Evolutionary conservation across 2,888 invertebrate genomes (phyloP), one percentile per base, ranked within the genome.

Genomic region (Geophilus truncorum): DNA sequence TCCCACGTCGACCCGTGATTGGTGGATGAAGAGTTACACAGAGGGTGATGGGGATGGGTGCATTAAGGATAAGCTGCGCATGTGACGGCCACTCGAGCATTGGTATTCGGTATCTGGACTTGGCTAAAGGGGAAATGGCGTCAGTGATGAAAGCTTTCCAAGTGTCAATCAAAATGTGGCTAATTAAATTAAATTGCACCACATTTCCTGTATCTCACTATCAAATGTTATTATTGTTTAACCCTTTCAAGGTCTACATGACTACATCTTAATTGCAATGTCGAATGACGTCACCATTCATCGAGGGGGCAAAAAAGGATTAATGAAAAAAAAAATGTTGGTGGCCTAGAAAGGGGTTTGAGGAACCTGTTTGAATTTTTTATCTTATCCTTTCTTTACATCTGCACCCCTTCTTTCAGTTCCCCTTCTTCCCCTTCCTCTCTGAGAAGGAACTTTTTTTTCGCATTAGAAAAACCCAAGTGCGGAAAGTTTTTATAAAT

Each of bases 351-450:
- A 70, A 70, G 70, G 70, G 70, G 70, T 70, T 70, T 70, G 70
- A 70, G 51, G 70, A 70, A 70, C 70, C 70, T 70, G 70, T 70
- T 70, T 70, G 25, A 10, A 25, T 70, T 28, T 70, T 70, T 70
- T 70, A 4, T 70, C n/a, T 57, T 57, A 21, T 57, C 21, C 21
- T 57, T 21, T 57, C 70, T 70, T 70, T n/a, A 70, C 23, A 83
- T 83, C 23, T 70, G 28, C 70, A 23, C 25, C 70, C 70, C 70
- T 28, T 70, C 28, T 62, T 62, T 62, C 12, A 28, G 70, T 70
- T 70, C 45, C 18, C 18, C 45, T 18, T 18, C 45, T 12, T 70
- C 70, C 28, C 70, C 18, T 51, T 40, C n/a, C 40, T 12, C 15
- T 40, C 40, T 40, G 10, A 40, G 51, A 51, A 3, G 51, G 18